Conservation (phyloP, 2,797 vertebrate species). For the Euthynnus affinis region DNA sequence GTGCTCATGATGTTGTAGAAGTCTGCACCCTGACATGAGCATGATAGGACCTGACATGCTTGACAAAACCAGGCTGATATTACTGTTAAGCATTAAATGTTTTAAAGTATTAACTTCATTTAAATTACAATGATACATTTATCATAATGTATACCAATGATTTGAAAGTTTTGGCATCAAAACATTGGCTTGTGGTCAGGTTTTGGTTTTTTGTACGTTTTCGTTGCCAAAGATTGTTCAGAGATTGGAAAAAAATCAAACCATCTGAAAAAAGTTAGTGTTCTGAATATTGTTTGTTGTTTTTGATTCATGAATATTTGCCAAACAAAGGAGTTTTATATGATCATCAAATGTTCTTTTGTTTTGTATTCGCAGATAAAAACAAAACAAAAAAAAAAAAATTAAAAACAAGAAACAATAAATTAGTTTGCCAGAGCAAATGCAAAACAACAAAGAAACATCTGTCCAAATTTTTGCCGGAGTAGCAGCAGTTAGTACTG, state of each 20-base stretch:
- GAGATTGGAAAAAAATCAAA: not conserved
- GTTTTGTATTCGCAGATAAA: not conserved
- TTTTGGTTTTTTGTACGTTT: not conserved
- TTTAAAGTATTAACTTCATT: too few species aligned
- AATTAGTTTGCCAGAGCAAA: not conserved
- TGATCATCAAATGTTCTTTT: not conserved
- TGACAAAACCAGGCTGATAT: too few species aligned
- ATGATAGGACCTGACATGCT: not conserved
- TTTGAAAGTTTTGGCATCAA: too few species aligned
- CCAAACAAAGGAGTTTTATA: not conserved
- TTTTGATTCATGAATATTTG: not conserved
- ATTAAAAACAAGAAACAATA: too few species aligned
- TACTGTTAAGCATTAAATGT: too few species aligned
- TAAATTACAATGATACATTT: too few species aligned
- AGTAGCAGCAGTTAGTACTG: too few species aligned
- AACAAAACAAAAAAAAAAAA: not conserved
- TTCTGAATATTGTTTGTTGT: not conserved
- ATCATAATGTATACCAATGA: too few species aligned
- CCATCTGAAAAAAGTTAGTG: not conserved
- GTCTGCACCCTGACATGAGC: not conserved
- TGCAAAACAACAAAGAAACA: slow-evolving; percentile 7
- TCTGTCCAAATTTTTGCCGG: not conserved
- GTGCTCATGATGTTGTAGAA: not conserved
- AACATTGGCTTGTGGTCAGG: too few species aligned
- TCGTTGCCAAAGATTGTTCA: too few species aligned